These are phyloP conservation scores for Folsomia manolachei DNA, from an alignment of 2,888 invertebrate species.

Conservation along the genomic window DNA sequence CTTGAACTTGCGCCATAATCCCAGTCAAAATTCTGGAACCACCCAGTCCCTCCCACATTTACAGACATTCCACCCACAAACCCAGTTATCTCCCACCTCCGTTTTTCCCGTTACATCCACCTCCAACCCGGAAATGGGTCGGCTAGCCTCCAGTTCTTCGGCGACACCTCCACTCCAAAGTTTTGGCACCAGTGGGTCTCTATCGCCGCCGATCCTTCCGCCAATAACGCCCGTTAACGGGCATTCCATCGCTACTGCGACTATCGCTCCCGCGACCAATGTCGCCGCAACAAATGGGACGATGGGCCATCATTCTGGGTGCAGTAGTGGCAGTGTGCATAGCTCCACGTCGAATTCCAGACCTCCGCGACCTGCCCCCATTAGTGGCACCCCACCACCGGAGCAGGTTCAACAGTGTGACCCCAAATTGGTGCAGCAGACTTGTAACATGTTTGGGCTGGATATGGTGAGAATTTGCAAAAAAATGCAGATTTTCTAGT, in stretches of 20 bases:
- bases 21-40: conserved; percentile 8
- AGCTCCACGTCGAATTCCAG: conserved; percentile 59
- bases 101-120: neutral
- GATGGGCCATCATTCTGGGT: conserved; percentile 15
- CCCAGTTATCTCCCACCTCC: neutral
- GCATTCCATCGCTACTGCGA: neutral
- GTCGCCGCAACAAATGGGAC: conserved; percentile 19
- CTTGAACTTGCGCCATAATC: conserved; percentile 2
- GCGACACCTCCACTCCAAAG: too few species aligned
- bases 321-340: conserved; percentile 35
- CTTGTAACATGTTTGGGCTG: conserved; percentile 83
- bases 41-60: conserved; percentile 21
- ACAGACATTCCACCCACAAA: neutral
- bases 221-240: neutral
- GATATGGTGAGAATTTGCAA: conserved; percentile 66
- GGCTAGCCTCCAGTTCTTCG: neutral
- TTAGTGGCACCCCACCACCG: conserved; percentile 81
- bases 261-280: neutral
- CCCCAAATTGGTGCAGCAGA: conserved; percentile 82
- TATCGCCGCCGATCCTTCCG: neutral
- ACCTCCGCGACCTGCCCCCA: conserved; percentile 83
- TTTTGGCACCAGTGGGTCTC: neutral
- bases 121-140: neutral
- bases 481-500: neutral
- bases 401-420: conserved; percentile 69